These are phyloP conservation scores for Escarpia spicata DNA, from an alignment of 2,888 invertebrate genomes.

Conservation along the genomic window DNA sequence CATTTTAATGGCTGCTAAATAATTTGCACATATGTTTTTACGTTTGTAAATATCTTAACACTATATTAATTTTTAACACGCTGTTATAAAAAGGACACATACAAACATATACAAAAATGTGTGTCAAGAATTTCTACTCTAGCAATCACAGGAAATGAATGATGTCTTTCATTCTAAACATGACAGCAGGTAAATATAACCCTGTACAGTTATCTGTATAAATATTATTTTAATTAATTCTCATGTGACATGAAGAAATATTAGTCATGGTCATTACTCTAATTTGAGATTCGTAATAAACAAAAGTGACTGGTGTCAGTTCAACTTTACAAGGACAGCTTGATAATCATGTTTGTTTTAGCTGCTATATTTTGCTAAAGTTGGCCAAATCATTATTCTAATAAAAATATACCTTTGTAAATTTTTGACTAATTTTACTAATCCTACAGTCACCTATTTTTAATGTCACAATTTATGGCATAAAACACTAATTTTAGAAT, in stretches of 20 bases:
- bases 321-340: neutral
- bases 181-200: neutral
- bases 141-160: neutral
- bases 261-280: neutral
- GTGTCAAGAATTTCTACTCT: neutral
- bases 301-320: neutral
- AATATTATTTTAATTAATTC: neutral
- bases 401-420: neutral
- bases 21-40: neutral
- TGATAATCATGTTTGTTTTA: neutral
- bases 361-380: neutral
- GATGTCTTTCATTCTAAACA: neutral
- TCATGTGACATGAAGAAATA: slow-evolving; percentile 3
- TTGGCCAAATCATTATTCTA: neutral
- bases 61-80: neutral
- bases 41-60: neutral
- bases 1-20: neutral
- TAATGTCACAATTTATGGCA: neutral
- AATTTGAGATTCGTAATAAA: neutral
- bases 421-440: neutral
- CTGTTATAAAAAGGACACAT: neutral
- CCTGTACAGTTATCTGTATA: neutral
- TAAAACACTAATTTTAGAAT: neutral
- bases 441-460: neutral
- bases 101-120: neutral